Conservation (phyloP, 1,140 invertebrate species). For the Manduca sexta region DNA sequence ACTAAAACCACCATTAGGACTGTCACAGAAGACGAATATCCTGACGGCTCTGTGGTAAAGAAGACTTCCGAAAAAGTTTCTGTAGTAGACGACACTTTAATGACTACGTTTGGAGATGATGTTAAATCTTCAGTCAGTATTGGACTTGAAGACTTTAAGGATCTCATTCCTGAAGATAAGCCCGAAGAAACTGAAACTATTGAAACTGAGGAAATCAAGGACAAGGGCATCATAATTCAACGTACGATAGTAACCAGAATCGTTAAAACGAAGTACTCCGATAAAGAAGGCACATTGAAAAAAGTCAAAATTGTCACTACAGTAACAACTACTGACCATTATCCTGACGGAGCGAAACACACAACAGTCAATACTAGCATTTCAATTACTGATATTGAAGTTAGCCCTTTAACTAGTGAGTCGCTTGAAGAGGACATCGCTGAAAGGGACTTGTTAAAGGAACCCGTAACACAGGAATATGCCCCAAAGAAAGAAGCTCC, state of each 20-base stretch:
- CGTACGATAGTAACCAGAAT: conserved; percentile 42
- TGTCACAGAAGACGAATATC: conserved; percentile 56
- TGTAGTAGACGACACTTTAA: conserved; percentile 28
- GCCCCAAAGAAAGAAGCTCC: too few relatives aligned
- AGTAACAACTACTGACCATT: conserved; percentile 47
- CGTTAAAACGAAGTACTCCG: conserved; percentile 40
- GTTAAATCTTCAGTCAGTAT: neutral
- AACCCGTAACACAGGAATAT: neutral
- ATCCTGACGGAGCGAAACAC: conserved; percentile 47
- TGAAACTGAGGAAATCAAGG: conserved; percentile 26
- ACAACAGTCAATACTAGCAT: conserved; percentile 19
- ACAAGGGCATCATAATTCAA: conserved; percentile 40
- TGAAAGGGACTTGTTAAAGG: neutral
- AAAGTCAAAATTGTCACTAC: conserved; percentile 52
- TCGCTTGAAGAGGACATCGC: neutral
- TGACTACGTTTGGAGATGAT: neutral
- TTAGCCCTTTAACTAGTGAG: too few relatives aligned
- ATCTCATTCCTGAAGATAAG: conserved; percentile 29
- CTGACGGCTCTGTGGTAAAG: conserved; percentile 56
- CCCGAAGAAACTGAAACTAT: conserved; percentile 45
- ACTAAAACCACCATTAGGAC: conserved; percentile 57
- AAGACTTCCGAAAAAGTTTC: conserved; percentile 57
- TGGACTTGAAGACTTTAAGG: conserved; percentile 31
- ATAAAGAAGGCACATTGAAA: conserved; percentile 26
- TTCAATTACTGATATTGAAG: conserved; percentile 1